Evolutionary conservation across 2,888 invertebrate genomes (phyloP), one percentile per base, ranked within the genome.

Genomic region (Andrena hattorfiana): DNA sequence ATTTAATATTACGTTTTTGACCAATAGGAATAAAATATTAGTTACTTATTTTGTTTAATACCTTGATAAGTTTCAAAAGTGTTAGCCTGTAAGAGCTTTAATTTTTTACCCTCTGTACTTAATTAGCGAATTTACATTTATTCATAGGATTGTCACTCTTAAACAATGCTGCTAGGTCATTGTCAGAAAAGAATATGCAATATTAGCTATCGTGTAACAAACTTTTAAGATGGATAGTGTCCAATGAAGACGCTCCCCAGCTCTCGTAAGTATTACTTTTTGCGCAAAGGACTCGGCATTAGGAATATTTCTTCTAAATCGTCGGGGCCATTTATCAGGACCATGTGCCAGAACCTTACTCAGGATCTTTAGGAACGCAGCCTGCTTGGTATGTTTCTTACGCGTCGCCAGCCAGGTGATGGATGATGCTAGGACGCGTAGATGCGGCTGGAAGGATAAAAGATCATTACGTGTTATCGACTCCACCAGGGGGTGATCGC

Each of bases 281-380:
- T 77, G 42, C 30, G 1, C 28, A 28, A 20, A 1, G 51, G 56
- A 56, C 59, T 16, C 32, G 48, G 23, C 42, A 56, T 64, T 62
- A 77, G 30, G 48, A 66, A 71, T 66, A 48, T 35, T 68, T 75
- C 48, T 59, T 66, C 60, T n/a, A 48, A 56, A 64, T 60, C 69
- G 70, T n/a, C 16, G 20, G n/a, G 59, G 16, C 49, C 66, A 80
- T 80, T 71, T 80, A 80, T 80, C 80, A 80, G 56, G 20, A 42
- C 54, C 30, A 5, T 54, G 30, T 66, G 49, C 30, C 23, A 54
- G 23, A 54, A 23, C 66, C 66, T 51, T 32, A 20, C 63, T 13
- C 20, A 42, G 67, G 71, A 71, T 67, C 51, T 60, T 30, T 42
- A n/a, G 60, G 42, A 51, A 49, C 66, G 59, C 59, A 54, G 23